Percentiles rank a stretch among this genome's conserved stretches.
phyloP scores from a whole-genome alignment of 2,888 invertebrate species.

The Drosophila eohydei region DNA sequence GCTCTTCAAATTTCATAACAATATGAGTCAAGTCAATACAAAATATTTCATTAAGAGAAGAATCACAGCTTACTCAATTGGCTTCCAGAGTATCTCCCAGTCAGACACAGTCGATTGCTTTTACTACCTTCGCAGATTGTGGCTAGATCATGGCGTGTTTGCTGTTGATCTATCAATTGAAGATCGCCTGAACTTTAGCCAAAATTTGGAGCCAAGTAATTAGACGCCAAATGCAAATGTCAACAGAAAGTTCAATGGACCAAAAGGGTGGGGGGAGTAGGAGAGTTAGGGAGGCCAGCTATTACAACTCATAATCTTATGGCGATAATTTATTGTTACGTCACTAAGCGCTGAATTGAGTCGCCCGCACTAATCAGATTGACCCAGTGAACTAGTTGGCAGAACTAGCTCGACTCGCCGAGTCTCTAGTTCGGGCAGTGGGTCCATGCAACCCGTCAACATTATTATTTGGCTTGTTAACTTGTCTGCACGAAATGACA shows the following conservation, averaged over 20 bases:
- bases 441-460: conserved; percentile 73
- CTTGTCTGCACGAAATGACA: conserved; percentile 84
- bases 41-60: neutral
- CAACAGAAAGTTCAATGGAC: conserved; percentile 73
- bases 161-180: conserved; percentile 69
- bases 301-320: conserved; percentile 66
- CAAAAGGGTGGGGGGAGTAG: neutral
- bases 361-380: conserved; percentile 70
- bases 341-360: conserved; percentile 65
- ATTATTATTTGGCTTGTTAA: conserved; percentile 81
- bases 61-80: neutral
- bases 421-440: conserved; percentile 11
- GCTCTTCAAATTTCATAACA: neutral
- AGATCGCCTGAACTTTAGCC: conserved; percentile 64
- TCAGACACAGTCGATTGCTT: neutral
- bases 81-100: neutral
- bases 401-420: conserved; percentile 19
- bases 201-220: conserved; percentile 48
- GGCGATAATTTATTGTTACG: conserved; percentile 78
- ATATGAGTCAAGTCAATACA: neutral
- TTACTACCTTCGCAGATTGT: conserved; percentile 11
- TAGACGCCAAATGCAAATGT: conserved; percentile 71
- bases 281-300: neutral
- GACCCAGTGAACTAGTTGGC: conserved; percentile 76
- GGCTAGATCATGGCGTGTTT: conserved; percentile 59